A percentile compares a stretch with the other conserved stretches of the same genome.
Conservation (phyloP, 2,797 vertebrate genomes). For the Falco concolor region DNA sequence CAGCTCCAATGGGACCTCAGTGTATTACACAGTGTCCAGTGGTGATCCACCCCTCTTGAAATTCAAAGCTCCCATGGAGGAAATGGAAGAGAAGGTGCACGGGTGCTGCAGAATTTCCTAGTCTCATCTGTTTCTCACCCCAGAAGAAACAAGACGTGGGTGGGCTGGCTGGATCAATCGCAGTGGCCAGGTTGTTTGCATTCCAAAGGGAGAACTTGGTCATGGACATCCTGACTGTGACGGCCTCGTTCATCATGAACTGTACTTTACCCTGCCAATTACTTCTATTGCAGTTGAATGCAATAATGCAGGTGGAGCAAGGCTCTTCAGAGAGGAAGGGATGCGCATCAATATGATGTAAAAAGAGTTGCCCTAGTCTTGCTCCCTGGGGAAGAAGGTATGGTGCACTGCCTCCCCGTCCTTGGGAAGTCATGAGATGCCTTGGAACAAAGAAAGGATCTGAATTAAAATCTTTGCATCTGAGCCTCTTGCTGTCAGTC, state of each 20-base stretch:
- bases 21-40: conserved; percentile 92
- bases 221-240: background rate
- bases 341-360: background rate
- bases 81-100: conserved; percentile 83
- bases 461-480: conserved; percentile 15
- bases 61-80: conserved; percentile 92
- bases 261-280: conserved; percentile 32
- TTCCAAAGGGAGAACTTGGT: conserved; percentile 9
- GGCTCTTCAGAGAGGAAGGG: background rate
- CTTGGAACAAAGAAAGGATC: conserved; percentile 5
- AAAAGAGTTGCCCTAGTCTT: background rate
- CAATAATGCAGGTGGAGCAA: background rate
- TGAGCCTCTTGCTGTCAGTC: conserved; percentile 28
- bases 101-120: conserved; percentile 94
- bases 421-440: background rate
- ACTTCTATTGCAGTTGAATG: conserved; percentile 5
- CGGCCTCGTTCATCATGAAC: background rate
- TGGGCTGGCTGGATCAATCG: conserved; percentile 22
- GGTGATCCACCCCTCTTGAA: conserved; percentile 92
- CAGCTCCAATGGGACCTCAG: conserved; percentile 88
- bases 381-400: background rate
- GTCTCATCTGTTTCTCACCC: background rate
- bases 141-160: background rate
- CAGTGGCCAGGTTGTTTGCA: background rate
- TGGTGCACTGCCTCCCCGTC: background rate